These are phyloP conservation scores for Napeogenes sylphis DNA, from an alignment of 2,888 invertebrate genomes.

Conservation along the genomic window DNA sequence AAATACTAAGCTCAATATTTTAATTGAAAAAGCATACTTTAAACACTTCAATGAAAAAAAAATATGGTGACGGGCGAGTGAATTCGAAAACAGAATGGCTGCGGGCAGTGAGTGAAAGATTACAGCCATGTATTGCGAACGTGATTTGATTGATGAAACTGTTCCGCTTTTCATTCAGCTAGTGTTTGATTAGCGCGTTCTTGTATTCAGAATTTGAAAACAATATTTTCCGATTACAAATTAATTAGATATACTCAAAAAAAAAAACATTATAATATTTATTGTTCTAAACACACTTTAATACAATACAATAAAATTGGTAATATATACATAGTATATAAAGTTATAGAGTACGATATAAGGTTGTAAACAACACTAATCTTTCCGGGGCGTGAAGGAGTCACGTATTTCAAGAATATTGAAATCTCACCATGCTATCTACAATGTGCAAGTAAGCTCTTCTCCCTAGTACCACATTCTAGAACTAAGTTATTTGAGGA, in stretches of 20 bases:
- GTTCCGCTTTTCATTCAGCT: constrained; percentile 13
- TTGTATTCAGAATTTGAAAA: background rate
- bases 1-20: too few species aligned
- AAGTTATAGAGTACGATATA: background rate
- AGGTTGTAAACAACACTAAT: background rate
- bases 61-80: background rate
- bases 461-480: background rate
- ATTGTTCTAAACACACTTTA: too few species aligned
- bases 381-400: background rate
- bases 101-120: constrained; percentile 18
- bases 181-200: constrained; percentile 8
- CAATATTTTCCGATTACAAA: background rate
- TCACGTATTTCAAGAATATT: constrained; percentile 1
- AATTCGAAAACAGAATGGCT: constrained; percentile 16
- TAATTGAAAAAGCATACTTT: too few species aligned
- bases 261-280: too few species aligned
- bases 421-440: background rate
- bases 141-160: constrained; percentile 18
- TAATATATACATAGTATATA: too few species aligned
- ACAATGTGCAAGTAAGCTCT: background rate
- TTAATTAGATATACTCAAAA: too few species aligned
- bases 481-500: too few species aligned
- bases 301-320: too few species aligned
- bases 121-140: constrained; percentile 19
- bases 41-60: background rate